Conservation (phyloP, 2,113 vertebrate genomes). For the Pangasianodon hypophthalmus region DNA sequence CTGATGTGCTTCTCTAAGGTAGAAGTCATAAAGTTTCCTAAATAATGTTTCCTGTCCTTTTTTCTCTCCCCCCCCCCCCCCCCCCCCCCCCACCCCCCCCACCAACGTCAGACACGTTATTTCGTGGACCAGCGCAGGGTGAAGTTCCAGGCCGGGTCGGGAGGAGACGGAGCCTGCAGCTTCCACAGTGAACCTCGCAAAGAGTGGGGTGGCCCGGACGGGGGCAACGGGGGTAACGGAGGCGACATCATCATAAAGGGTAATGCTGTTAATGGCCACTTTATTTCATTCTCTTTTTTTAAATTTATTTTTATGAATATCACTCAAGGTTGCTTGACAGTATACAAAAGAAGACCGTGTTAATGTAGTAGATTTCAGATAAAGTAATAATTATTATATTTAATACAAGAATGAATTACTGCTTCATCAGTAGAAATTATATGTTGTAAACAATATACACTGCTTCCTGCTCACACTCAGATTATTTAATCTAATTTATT, state of each 20-base stretch:
- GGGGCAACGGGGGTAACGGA: conserved; percentile 90
- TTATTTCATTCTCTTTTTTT: neutral
- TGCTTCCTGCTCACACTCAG: neutral
- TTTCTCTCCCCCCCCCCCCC: neutral
- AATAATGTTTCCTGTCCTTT: neutral
- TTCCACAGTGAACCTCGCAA: conserved; percentile 94
- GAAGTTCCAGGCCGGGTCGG: conserved; percentile 79
- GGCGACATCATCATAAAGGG: conserved; percentile 88
- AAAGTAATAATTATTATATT: neutral
- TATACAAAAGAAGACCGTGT: neutral
- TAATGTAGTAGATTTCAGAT: neutral
- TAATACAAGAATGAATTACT: neutral
- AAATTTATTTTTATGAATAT: neutral
- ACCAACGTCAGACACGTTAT: conserved; percentile 75
- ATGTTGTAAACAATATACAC: neutral
- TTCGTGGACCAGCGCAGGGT: conserved; percentile 88
- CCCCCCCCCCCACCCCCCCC: neutral
- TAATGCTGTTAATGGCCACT: conserved; percentile 48
- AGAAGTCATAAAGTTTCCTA: no score
- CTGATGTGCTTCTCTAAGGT: neutral
- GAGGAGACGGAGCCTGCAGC: conserved; percentile 80
- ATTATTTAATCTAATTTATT: neutral
- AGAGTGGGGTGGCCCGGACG: conserved; percentile 91
- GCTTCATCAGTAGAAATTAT: neutral
- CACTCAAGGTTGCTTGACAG: neutral